Conservation (phyloP, 2,113 vertebrate species). For the Neodon shergylaensis region DNA sequence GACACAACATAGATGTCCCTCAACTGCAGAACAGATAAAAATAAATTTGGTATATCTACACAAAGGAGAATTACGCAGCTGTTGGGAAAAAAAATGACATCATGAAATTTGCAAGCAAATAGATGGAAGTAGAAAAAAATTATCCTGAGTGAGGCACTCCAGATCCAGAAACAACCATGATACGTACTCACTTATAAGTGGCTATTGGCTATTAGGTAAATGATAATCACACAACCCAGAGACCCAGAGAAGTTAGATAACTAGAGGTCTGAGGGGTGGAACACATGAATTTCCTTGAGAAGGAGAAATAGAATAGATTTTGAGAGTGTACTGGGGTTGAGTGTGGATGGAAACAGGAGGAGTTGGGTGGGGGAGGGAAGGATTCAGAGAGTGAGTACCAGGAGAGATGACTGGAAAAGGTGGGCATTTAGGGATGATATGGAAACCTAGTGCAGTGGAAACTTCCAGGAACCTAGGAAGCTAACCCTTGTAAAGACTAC, state of each 20-base stretch:
- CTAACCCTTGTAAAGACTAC: neutral
- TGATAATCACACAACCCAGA: neutral
- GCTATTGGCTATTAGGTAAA: neutral
- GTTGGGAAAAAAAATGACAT: neutral
- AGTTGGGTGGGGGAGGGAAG: neutral
- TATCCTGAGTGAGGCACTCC: neutral
- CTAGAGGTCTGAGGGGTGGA: neutral
- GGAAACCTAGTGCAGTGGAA: neutral
- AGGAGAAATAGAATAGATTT: neutral
- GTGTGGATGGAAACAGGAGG: neutral
- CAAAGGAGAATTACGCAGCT: neutral
- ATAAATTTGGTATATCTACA: neutral
- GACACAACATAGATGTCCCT: neutral
- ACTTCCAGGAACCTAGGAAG: neutral
- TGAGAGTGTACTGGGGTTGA: neutral
- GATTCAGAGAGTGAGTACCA: neutral
- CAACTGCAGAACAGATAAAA: neutral
- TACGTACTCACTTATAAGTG: neutral
- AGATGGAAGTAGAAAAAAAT: neutral
- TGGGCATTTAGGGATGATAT: neutral
- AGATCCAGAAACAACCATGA: neutral
- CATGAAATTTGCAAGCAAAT: neutral
- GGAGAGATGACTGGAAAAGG: neutral
- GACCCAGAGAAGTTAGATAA: neutral
- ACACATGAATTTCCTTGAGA: neutral